phyloP scores from a whole-genome alignment of 2,888 invertebrate species.

The Zygothrica quintamaculata region DNA sequence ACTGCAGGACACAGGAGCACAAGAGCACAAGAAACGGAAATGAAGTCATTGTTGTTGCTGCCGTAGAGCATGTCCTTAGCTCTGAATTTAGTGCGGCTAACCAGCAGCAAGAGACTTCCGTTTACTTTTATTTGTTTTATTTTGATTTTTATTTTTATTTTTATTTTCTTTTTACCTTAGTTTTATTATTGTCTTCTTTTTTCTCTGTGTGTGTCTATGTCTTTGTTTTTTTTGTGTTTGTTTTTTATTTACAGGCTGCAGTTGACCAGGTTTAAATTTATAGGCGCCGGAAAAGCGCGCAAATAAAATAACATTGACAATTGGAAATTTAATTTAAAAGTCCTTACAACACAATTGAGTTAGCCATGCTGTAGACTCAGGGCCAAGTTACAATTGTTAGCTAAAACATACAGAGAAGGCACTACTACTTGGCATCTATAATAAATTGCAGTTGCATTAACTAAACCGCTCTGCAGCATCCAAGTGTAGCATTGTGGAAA shows the following conservation, averaged over 20 bases:
- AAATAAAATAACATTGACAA: constrained; percentile 71
- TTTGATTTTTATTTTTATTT: not conserved
- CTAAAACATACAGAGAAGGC: constrained; percentile 41
- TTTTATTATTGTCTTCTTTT: constrained; percentile 7
- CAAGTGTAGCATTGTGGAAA: constrained; percentile 29
- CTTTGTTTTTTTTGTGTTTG: constrained; percentile 1
- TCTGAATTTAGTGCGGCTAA: constrained; percentile 52
- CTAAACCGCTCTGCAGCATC: constrained; percentile 21
- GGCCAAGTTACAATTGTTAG: constrained; percentile 1
- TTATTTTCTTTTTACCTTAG: constrained; percentile 1
- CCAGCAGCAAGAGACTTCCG: constrained; percentile 20
- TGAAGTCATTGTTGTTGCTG: constrained; percentile 56
- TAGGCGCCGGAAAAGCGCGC: constrained; percentile 59
- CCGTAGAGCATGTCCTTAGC: constrained; percentile 32
- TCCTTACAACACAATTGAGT: constrained; percentile 56
- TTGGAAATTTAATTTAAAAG: constrained; percentile 65
- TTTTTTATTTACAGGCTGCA: constrained; percentile 22
- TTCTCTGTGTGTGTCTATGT: constrained; percentile 5
- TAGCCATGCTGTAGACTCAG: constrained; percentile 22
- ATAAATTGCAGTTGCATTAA: constrained; percentile 38
- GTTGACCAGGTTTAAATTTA: constrained; percentile 51
- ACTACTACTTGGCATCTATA: constrained; percentile 11
- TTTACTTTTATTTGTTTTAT: too few relatives aligned
- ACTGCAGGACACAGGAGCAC: constrained; percentile 46
- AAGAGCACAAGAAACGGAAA: constrained; percentile 61